A percentile compares a stretch with the other conserved stretches of the same genome.
phyloP scores from a whole-genome alignment of 2,888 invertebrate genomes.

The Tetragonisca angustula region DNA sequence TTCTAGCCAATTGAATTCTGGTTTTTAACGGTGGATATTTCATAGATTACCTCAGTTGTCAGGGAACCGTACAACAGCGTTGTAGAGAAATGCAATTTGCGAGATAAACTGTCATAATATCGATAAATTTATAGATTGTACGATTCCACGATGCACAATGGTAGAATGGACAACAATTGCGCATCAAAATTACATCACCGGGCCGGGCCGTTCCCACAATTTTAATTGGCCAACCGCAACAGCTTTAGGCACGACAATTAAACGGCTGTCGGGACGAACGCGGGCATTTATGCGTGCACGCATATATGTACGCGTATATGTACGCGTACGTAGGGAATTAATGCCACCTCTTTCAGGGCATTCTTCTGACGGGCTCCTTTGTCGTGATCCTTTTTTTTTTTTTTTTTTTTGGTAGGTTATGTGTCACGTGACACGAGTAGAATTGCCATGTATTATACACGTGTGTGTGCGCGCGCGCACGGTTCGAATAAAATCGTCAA shows the following conservation, averaged over 20 bases:
- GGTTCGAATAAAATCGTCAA: slow-evolving; percentile 69
- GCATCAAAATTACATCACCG: slow-evolving; percentile 22
- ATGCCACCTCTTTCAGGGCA: slow-evolving; percentile 51
- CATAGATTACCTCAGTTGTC: neutral
- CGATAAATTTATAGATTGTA: neutral
- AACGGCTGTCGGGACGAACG: slow-evolving; percentile 47
- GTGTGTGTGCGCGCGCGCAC: neutral
- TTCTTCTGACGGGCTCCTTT: slow-evolving; percentile 44
- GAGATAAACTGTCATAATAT: slow-evolving; percentile 2
- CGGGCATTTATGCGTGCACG: neutral
- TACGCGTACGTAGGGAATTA: slow-evolving; percentile 57
- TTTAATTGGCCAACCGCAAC: slow-evolving; percentile 54
- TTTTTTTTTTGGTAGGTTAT: slow-evolving; percentile 29
- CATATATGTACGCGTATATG: neutral
- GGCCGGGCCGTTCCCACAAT: slow-evolving; percentile 49
- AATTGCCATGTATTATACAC: slow-evolving; percentile 50
- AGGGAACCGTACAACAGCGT: neutral
- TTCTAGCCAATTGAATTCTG: neutral
- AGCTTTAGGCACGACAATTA: slow-evolving; percentile 51
- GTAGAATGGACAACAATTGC: slow-evolving; percentile 7
- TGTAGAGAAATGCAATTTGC: neutral
- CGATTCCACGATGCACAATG: slow-evolving; percentile 1
- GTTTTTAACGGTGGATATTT: neutral
- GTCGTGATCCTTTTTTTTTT: slow-evolving; percentile 32
- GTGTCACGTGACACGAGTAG: slow-evolving; percentile 64